Percentiles rank a stretch among this genome's conserved stretches.
These are phyloP conservation scores for Himalopsyche anomala DNA, from an alignment of 2,888 invertebrate species.

Conservation along the genomic window DNA sequence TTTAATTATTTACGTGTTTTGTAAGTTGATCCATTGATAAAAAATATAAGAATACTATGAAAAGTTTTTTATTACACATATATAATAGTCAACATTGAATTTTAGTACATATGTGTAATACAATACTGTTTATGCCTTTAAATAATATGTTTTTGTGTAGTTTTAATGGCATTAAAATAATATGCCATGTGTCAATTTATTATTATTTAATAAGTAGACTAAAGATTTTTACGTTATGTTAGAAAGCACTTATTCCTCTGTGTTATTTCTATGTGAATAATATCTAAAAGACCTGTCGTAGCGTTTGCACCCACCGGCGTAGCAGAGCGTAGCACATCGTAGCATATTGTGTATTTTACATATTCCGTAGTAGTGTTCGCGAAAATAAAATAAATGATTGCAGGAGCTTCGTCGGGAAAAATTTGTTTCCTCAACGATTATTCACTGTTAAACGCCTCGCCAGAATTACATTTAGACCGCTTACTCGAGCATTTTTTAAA, in stretches of 20 bases:
- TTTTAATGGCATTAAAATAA: no score
- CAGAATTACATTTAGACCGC: not conserved
- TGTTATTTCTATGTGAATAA: not conserved
- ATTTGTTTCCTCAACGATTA: conserved; percentile 24
- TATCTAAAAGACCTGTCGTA: conserved; percentile 14
- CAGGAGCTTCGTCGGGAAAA: conserved; percentile 9
- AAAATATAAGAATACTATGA: no score
- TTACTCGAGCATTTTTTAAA: conserved; percentile 15
- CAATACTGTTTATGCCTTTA: no score
- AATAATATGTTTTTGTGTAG: no score
- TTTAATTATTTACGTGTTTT: no score
- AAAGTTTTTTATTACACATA: no score
- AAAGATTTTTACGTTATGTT: not conserved
- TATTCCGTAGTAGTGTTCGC: not conserved
- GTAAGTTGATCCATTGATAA: no score
- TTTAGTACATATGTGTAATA: no score
- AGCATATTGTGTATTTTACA: conserved; percentile 29
- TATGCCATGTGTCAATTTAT: not conserved
- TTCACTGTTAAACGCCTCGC: not conserved
- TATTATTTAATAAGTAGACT: not conserved
- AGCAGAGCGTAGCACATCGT: conserved; percentile 3
- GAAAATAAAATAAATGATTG: conserved; percentile 24
- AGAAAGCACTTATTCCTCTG: not conserved
- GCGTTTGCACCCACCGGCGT: not conserved
- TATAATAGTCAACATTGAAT: no score